Conservation (phyloP, 2,888 invertebrate species). For the Drosophila phalerata region DNA sequence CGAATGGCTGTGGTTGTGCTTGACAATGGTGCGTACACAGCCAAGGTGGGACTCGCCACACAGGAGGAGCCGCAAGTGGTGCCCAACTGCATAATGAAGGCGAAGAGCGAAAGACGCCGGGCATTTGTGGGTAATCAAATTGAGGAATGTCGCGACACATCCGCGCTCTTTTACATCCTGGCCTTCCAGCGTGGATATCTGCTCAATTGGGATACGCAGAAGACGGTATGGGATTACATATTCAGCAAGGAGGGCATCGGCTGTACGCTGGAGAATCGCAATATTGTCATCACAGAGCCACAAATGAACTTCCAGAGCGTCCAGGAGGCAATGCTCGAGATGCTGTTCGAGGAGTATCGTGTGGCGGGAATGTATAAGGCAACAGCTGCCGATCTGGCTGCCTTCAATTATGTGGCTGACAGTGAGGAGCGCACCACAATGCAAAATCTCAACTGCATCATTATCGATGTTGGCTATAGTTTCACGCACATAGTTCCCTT, state of each 20-base stretch:
- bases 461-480: slow-evolving; percentile 98
- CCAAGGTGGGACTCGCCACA: slow-evolving; percentile 93
- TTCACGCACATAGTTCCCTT: slow-evolving; percentile 98
- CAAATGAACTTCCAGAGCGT: slow-evolving; percentile 96
- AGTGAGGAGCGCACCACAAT: slow-evolving; percentile 85
- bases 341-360: slow-evolving; percentile 99
- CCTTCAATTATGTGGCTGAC: slow-evolving; percentile 87
- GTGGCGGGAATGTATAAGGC: slow-evolving; percentile 93
- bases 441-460: slow-evolving; percentile 89
- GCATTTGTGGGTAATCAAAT: slow-evolving; percentile 98
- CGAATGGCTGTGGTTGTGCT: slow-evolving; percentile 86
- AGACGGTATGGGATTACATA: slow-evolving; percentile 97
- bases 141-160: slow-evolving; percentile 98
- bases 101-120: slow-evolving; percentile 97
- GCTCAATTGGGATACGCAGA: slow-evolving; percentile 97
- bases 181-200: slow-evolving; percentile 98
- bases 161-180: slow-evolving; percentile 96
- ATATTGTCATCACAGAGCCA: slow-evolving; percentile 96
- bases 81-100: slow-evolving; percentile 99
- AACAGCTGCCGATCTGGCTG: slow-evolving; percentile 93
- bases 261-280: slow-evolving; percentile 91
- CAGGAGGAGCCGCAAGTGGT: slow-evolving; percentile 90
- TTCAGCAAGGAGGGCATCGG: slow-evolving; percentile 94
- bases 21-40: slow-evolving; percentile 95
- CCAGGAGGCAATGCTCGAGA: slow-evolving; percentile 97